Evolutionary conservation across 2,113 vertebrate species (phyloP), one percentile per base, ranked within the genome.

Genomic region (Hippocampus abdominalis): DNA sequence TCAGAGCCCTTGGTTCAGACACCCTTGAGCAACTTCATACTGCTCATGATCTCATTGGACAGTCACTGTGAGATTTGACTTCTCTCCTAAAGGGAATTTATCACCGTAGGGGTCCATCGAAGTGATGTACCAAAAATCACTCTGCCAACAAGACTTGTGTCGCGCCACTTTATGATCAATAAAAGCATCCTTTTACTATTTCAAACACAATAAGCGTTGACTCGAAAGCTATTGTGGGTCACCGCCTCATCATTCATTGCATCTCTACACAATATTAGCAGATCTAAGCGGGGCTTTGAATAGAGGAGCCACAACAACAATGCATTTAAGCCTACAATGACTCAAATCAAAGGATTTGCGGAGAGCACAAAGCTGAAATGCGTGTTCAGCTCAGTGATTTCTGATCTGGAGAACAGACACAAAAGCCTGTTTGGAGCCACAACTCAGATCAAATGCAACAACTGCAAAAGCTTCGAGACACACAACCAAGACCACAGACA

Each of bases 401-500:
- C 73, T 61, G 62, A 78, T 70, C 84, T 72, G 78, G 61, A 78
- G 72, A 77, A 78, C 81, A 83, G 88, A 89, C 79, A 78, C 77
- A 73, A 69, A 36, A 81, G 74, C 62, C 67, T 48, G 75, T 69
- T 74, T 78, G 71, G 78, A 77, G 74, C 78, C 76, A 64, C 46
- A 64, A 82, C 79, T 79, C 79, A 73, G 79, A 77, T 79, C 84
- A 84, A 72, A 81, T 80, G 81, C 77, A 85, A 74, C 66, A 71
- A 87, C 88, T 86, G 89, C 79, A 89, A 87, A 73, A 60, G 79
- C 74, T 81, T 80, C 73, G 73, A 61, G 84, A 83, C 83, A 86
- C 78, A 86, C 79, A 73, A 76, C 72, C 60, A 68, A 83, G 79
- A 86, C 84, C 76, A 69, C 84, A 89, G 89, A 79, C 77, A 78